A percentile compares a stretch with the other conserved stretches of the same genome.
Conservation (phyloP, 2,797 vertebrate genomes). For the Poeciliopsis paucimaculata region DNA sequence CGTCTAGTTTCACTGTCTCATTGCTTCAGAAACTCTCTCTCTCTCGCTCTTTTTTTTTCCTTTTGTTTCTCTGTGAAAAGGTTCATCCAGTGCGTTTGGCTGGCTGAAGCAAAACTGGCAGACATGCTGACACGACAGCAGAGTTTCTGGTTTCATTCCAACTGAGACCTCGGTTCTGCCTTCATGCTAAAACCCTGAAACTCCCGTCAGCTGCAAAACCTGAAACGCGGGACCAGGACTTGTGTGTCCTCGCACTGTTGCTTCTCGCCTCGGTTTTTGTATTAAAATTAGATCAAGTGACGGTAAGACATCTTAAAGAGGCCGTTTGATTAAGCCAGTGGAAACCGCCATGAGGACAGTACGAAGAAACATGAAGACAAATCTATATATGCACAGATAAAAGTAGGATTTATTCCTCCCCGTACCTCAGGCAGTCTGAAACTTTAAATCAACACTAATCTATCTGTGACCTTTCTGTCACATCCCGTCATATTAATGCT, state of each 20-base stretch:
- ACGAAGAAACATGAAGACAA: not conserved
- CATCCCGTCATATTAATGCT: not conserved
- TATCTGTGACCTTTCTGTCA: not conserved
- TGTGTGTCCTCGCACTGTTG: not conserved
- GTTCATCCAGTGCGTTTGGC: not conserved
- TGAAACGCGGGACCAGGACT: not conserved
- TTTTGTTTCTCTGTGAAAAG: not conserved
- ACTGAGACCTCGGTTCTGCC: not conserved
- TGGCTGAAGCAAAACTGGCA: constrained; percentile 10
- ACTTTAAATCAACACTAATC: not conserved
- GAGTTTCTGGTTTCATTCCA: not conserved
- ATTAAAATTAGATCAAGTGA: not conserved
- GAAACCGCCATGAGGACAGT: not conserved
- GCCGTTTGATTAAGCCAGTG: not conserved
- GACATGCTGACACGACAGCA: not conserved
- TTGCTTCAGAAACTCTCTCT: not conserved
- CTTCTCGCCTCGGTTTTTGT: not conserved
- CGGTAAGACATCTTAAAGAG: not conserved
- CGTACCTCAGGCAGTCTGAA: not conserved
- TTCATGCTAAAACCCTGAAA: not conserved
- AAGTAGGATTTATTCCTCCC: not conserved
- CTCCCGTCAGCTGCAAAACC: not conserved
- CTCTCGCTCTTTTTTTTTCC: too few relatives aligned
- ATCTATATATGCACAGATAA: constrained; percentile 1
- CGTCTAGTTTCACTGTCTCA: constrained; percentile 18